Percentiles rank a stretch among this genome's conserved stretches.
Conservation (phyloP, 1,140 invertebrate genomes). For the Cecropterus lyciades region DNA sequence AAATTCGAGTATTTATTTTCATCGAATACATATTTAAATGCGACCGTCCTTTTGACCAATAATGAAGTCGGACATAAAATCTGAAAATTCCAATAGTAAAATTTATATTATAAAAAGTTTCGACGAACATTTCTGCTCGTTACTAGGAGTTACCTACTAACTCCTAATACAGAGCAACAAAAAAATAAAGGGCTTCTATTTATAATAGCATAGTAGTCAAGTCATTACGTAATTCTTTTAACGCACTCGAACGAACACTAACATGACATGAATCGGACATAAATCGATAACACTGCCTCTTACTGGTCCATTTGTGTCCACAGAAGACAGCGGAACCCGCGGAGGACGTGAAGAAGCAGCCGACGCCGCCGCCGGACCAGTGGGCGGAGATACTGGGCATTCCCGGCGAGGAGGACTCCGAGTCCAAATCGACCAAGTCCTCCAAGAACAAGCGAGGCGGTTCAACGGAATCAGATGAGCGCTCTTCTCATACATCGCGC, state of each 20-base stretch:
- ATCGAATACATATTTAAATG: too few species aligned
- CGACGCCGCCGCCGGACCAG: constrained; percentile 73
- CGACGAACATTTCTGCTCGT: too few species aligned
- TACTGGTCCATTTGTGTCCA: constrained; percentile 45
- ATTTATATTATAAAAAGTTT: too few species aligned
- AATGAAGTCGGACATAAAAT: too few species aligned
- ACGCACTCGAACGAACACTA: neutral
- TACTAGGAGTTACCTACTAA: too few species aligned
- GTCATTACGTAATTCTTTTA: too few species aligned
- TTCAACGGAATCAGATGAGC: constrained; percentile 40
- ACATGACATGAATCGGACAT: neutral
- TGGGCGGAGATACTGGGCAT: constrained; percentile 79
- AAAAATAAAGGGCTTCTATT: too few species aligned
- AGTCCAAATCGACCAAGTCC: constrained; percentile 39
- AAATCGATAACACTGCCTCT: neutral
- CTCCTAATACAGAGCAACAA: too few species aligned
- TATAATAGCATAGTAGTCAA: too few species aligned
- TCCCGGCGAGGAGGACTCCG: constrained; percentile 56
- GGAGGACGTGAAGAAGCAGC: constrained; percentile 68
- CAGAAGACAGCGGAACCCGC: constrained; percentile 62
- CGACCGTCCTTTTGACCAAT: too few species aligned
- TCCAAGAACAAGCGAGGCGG: constrained; percentile 34
- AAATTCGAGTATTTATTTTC: too few species aligned
- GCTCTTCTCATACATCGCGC: constrained; percentile 1
- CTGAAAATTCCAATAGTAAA: too few species aligned